phyloP scores from a whole-genome alignment of 1,140 invertebrate genomes.

The Dysdera silvatica region DNA sequence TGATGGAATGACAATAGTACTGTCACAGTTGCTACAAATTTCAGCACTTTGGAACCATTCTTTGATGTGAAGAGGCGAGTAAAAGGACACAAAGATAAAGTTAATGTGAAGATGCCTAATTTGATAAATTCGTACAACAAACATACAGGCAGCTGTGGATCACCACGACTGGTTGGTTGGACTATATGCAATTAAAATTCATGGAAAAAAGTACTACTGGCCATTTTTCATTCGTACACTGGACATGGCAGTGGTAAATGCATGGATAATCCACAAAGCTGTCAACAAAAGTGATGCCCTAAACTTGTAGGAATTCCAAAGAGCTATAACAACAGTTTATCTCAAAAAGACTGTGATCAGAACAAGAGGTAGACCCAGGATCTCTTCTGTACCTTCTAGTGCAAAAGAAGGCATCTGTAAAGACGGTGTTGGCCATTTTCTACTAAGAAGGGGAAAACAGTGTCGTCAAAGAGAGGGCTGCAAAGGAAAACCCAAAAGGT shows the following conservation, averaged over 20 bases:
- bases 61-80: no score
- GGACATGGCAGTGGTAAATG: neutral
- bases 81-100: neutral
- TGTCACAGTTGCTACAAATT: neutral
- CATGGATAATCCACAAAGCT: conserved; percentile 5
- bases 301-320: neutral
- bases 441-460: neutral
- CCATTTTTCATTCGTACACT: neutral
- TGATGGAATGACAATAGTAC: neutral
- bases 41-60: conserved; percentile 6
- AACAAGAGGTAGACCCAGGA: neutral
- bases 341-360: neutral
- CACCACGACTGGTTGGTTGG: neutral
- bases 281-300: neutral
- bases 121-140: neutral
- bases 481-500: no score
- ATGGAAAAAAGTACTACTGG: neutral
- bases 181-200: conserved; percentile 1
- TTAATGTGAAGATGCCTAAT: neutral
- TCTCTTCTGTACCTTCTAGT: neutral
- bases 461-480: no score
- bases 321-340: conserved; percentile 6
- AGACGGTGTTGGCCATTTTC: conserved; percentile 2
- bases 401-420: conserved; percentile 2
- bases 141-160: neutral